Base-by-base conservation (phyloP, 2,113 vertebrate genomes). In the Chloropsis hardwickii region DNA sequence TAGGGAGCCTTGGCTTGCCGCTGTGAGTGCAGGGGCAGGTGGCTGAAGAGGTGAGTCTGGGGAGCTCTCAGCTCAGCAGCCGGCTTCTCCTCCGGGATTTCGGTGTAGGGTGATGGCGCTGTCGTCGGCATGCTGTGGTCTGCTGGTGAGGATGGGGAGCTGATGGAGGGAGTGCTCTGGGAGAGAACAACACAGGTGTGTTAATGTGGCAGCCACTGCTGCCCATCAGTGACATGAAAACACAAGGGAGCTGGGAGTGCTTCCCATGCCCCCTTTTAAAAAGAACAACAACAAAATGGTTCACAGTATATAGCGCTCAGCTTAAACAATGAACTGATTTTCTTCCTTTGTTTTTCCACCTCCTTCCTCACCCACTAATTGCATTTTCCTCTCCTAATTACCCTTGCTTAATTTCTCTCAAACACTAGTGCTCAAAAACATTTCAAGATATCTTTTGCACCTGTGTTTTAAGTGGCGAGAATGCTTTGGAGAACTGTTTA, bases 11-110 rank as follows among this genome's bases (percentile, higher is more conserved):
- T 98, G 22, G 97, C 91, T 8, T 98, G 99, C 93, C 97, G 99
- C 95, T 99, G 99, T 2, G 99, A 99, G 95, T 99, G 99, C 97
- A 99, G 92, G 31, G 99, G 99, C 17, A 99, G 98, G 97, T 99
- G 99, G 95, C 99, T 99, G 91, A 99, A 99, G 88, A 99, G 96
- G 90, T 98, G 99, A 76, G 97, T 98, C 91, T 86, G 98, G 28
- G 96, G 91, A 31, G 98, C 45, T 71, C 98, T 96, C 2, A n/a
- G 62, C 50, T 97, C 88, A 1, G 97, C 21, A 0, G 97, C 16
- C 12, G 81, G 92, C 48, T 98, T 97, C 67, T 97, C 98, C 31
- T 98, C 98, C 1, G 95, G 96, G 19, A 58, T 40, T 28, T 94
- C 95, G 0, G 89, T 56, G 58, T 50, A 96, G 20, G 90, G 73